Evolutionary conservation across 2,797 vertebrate species (phyloP), one percentile per base, ranked within the genome.

Genomic region (Phoebastria nigripes): DNA sequence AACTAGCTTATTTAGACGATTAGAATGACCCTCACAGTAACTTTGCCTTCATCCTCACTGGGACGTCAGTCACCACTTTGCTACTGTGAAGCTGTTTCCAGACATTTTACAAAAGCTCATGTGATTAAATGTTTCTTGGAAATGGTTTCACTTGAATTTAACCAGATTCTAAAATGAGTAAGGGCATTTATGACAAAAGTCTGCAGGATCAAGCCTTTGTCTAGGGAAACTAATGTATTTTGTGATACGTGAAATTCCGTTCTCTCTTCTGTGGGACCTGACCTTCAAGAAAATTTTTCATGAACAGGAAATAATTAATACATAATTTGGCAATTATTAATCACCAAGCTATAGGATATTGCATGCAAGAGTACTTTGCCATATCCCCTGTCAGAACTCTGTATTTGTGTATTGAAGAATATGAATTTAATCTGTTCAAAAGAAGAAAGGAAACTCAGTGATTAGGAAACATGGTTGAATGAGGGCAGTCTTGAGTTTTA

Each of bases 101-200:
- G 46, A 33, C 37, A 44, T 90, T 76, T 58, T 76, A 47, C 4
- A 70, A 58, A 93, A 44, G 13, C 25, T 79, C 9, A 42, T 63
- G 6, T 87, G 74, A 72, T 62, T 87, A 87, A 79, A 26, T 28
- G 2, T 46, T 54, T 66, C 58, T 89, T 82, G 12, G 29, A 94
- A 95, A 79, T 39, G 18, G 6, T 54, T 87, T 88, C 21, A 65
- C 16, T 70, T 65, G 33, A 69, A 29, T 90, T 90, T 72, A 90
- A 69, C 25, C 17, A 33, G 26, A 89, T 66, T 70, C 21, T 12
- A 51, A 55, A 83, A 82, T n/a, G 6, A 54, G 14, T 54, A 70
- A 82, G 2, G 3, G 8, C 14, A 41, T 69, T 87, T 0, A 0
- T 41, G n/a, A 79, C 22, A 56, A 11, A 76, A 55, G 4, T 55